Base-by-base conservation (phyloP, 2,888 invertebrate species). In the Diaprepes abbreviatus region DNA sequence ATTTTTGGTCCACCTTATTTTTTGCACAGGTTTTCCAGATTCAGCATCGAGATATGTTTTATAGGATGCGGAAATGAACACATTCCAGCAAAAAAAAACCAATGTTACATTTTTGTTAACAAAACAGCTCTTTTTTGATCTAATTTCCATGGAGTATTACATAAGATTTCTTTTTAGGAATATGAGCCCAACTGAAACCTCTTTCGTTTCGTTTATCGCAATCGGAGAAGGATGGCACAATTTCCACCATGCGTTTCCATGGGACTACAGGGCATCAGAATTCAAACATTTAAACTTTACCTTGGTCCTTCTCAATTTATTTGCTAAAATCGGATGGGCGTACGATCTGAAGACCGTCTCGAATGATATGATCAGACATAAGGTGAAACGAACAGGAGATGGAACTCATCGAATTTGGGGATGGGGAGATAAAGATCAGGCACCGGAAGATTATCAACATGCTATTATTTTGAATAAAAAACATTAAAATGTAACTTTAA, bases 141-240 rank as follows among this genome's bases (percentile, higher is more conserved):
- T n/a, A n/a, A n/a, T n/a, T n/a, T n/a, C n/a, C n/a, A n/a, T n/a
- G n/a, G n/a, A n/a, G n/a, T n/a, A n/a, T n/a, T n/a, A n/a, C n/a
- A n/a, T n/a, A n/a, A n/a, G n/a, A n/a, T n/a, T n/a, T n/a, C n/a
- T n/a, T 58, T 54, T 35, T 35, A 80, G 57, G 77, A 87, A 88
- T 78, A 90, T 94, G 79, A 91, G 90, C 78, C 93, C 94, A 0
- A 85, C 90, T 0, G 90, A 94, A 80, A 93, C 92, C 79, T 82
- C 87, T 21, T 84, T 87, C 0, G 93, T 94, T 0, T 86, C 92
- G 0, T 72, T 92, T 0, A 84, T 90, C 73, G 90, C 91, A 0
- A 83, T 92, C 57, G 93, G 93, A 0, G 93, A 93, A 81, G 94
- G 94, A 0, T 95, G 92, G 90, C 94, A 94, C 83, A 94, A 95